These are phyloP conservation scores for Rana temporaria DNA, from an alignment of 2,113 vertebrate species.

Conservation along the genomic window DNA sequence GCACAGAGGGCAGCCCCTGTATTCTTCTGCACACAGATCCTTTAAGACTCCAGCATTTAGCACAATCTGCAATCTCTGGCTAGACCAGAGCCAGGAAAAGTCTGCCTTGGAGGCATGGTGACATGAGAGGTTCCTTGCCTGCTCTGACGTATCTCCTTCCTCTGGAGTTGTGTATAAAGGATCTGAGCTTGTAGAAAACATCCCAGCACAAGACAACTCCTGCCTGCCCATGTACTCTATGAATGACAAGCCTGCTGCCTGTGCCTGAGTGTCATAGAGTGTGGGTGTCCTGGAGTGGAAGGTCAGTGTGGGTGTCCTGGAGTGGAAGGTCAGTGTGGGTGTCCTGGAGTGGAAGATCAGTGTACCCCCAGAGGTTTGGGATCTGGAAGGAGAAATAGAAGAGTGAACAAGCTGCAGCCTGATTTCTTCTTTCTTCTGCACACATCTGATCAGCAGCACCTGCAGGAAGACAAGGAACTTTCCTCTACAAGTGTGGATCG, in stretches of 20 bases:
- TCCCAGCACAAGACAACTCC: constrained; percentile 54
- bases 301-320: too few relatives aligned
- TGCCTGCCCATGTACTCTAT: constrained; percentile 1
- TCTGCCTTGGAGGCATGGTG: constrained; percentile 50
- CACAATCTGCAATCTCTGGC: constrained; percentile 47
- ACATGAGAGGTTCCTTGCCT: constrained; percentile 58
- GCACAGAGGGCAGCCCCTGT: constrained; percentile 9
- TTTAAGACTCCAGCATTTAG: background rate
- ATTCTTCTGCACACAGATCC: constrained; percentile 10
- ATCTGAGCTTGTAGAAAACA: constrained; percentile 64
- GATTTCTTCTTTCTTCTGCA: background rate
- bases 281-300: too few relatives aligned
- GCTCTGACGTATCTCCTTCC: constrained; percentile 69
- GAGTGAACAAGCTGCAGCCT: background rate
- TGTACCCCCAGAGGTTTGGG: constrained; percentile 1
- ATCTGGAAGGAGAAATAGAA: constrained; percentile 15
- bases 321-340: constrained; percentile 2
- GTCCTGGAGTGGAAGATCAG: constrained; percentile 1
- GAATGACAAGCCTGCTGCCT: background rate
- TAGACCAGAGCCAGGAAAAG: constrained; percentile 37
- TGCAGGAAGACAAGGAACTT: constrained; percentile 8
- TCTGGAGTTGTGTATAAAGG: constrained; percentile 67
- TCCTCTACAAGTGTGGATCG: constrained; percentile 3
- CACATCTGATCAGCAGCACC: constrained; percentile 29
- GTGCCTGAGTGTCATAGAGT: background rate